Evolutionary conservation across 2,797 vertebrate genomes (phyloP), one percentile per base, ranked within the genome.

Genomic region (Ataeniobius toweri): DNA sequence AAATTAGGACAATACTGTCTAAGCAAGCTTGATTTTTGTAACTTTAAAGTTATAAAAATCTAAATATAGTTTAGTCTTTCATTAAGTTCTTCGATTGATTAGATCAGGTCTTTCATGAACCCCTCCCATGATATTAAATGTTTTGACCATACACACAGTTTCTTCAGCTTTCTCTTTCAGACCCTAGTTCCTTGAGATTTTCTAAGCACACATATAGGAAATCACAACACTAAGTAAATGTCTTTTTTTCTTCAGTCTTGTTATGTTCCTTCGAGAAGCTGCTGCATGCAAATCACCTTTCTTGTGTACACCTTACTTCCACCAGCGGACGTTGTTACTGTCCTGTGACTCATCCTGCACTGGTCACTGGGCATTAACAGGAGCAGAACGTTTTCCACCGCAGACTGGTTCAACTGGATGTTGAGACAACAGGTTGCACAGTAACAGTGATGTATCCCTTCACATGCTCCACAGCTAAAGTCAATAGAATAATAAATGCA

Each of bases 311-410:
- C 71, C 48, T 70, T 67, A 36, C 12, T 48, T 9, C 46, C 39
- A 13, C 48, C 73, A 26, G 81, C 0, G 24, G 63, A 65, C 26
- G 46, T 48, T 77, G 73, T 31, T 50, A 46, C 31, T 71, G 24
- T 74, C 55, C 46, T 78, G 76, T 85, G 78, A 84, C 78, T 85
- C 88, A 82, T 24, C 14, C 77, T 74, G n/a, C 74, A 16, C 56
- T 18, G 68, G 74, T 80, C 80, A 78, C 69, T 46, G 61, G 58
- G 70, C 5, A 63, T 72, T 80, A 80, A 83, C 78, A 65, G 69
- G 69, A 48, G 31, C 7, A 78, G 73, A 87, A 14, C 44, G 71
- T 81, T 63, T 79, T 70, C 41, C 28, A 7, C 59, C 39, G 39
- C 70, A 53, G 58, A 24, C 18, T 20, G 48, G 48, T 12, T 3